Conservation (phyloP, 2,797 vertebrate genomes). For the Nannoperca obscura region DNA sequence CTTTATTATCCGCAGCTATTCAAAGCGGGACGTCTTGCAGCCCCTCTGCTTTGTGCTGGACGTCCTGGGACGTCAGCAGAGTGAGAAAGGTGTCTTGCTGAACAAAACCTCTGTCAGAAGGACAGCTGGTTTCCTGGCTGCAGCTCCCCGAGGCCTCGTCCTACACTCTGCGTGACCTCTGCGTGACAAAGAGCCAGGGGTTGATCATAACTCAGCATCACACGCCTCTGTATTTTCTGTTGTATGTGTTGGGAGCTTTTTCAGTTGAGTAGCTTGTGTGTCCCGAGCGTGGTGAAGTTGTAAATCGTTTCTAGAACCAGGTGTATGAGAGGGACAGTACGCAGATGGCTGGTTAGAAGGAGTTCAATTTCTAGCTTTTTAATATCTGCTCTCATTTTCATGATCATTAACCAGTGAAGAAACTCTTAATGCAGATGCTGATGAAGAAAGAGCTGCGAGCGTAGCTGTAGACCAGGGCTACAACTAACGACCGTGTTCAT, state of each 20-base stretch:
- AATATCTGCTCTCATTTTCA: constrained; percentile 18
- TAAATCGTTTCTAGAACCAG: constrained; percentile 61
- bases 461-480: not conserved
- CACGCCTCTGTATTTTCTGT: constrained; percentile 22
- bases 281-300: not conserved
- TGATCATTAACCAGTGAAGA: constrained; percentile 13
- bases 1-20: not conserved
- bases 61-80: constrained; percentile 32
- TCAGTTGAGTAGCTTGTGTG: not conserved
- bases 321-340: constrained; percentile 23
- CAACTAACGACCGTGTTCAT: not conserved
- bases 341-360: constrained; percentile 36
- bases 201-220: constrained; percentile 43
- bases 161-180: constrained; percentile 48
- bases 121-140: constrained; percentile 63
- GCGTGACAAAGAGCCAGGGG: constrained; percentile 37
- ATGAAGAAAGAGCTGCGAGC: not conserved
- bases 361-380: not conserved
- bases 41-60: constrained; percentile 26
- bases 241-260: constrained; percentile 7
- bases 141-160: constrained; percentile 42
- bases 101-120: constrained; percentile 26
- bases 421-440: not conserved
- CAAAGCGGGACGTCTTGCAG: constrained; percentile 18
- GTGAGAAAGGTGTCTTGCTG: constrained; percentile 29